phyloP scores from a whole-genome alignment of 2,797 vertebrate species.

The Chelon auratus region DNA sequence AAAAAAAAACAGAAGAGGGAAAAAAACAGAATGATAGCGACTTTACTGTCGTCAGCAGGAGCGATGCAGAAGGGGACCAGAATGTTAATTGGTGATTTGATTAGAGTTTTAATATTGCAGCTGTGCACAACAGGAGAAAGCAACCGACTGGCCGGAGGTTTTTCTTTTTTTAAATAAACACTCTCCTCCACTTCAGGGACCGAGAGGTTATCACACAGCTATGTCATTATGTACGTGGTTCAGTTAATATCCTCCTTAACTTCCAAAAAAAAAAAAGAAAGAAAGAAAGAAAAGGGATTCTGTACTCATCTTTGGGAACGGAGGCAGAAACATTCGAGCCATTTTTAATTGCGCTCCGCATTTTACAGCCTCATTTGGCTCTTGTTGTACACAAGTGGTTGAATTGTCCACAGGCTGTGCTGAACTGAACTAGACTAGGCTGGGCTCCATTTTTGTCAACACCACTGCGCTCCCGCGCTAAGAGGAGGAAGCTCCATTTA shows the following conservation, averaged over 20 bases:
- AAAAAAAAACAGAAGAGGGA: constrained; percentile 19
- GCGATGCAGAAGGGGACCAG: constrained; percentile 70
- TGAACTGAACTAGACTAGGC: constrained; percentile 20
- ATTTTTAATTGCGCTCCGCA: constrained; percentile 30
- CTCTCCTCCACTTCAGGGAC: constrained; percentile 21
- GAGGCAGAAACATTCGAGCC: constrained; percentile 32
- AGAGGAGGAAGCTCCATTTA: constrained; percentile 64
- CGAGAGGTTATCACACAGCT: constrained; percentile 8
- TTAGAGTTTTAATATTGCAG: constrained; percentile 83
- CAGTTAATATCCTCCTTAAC: constrained; percentile 24
- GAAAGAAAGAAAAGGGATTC: background rate
- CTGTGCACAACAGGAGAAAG: constrained; percentile 70
- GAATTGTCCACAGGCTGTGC: constrained; percentile 26
- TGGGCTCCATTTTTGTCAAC: constrained; percentile 76
- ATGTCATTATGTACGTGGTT: constrained; percentile 28
- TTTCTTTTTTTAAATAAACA: constrained; percentile 42
- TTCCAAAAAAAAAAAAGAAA: constrained; percentile 5
- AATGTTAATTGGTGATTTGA: constrained; percentile 84
- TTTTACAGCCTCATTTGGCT: constrained; percentile 47
- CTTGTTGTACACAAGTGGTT: constrained; percentile 9
- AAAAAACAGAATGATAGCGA: constrained; percentile 32
- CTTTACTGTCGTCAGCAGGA: constrained; percentile 75
- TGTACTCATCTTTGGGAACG: constrained; percentile 13
- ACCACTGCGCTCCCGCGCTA: constrained; percentile 72
- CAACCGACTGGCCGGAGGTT: constrained; percentile 41